Evolutionary conservation across 2,113 vertebrate species (phyloP).

Genomic region (Tragelaphus imberbis): DNA sequence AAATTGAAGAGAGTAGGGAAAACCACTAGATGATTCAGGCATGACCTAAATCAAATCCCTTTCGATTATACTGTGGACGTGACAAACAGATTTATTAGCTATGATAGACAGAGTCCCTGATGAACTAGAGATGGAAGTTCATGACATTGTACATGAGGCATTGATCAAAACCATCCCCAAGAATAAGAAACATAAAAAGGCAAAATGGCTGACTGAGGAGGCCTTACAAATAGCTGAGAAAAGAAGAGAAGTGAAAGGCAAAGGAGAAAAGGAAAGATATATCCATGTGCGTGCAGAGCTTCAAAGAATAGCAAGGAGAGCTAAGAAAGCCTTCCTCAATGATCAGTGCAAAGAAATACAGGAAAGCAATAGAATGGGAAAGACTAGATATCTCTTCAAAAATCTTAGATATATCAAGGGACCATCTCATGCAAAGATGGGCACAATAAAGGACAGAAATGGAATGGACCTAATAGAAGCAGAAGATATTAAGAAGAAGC

Average conservation of each 20-base stretch:
- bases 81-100: not conserved
- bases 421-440: not conserved
- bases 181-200: not conserved
- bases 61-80: not conserved
- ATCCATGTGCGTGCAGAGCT: not conserved
- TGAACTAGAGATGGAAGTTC: not conserved
- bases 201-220: not conserved
- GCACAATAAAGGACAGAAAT: not conserved
- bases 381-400: not conserved
- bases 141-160: not conserved
- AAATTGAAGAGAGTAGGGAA: not conserved
- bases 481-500: not conserved
- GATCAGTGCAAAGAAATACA: not conserved
- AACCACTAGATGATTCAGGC: not conserved
- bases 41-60: not conserved
- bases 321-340: not conserved
- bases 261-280: not conserved
- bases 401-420: not conserved
- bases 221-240: not conserved
- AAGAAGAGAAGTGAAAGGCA: not conserved
- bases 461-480: not conserved
- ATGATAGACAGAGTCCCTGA: not conserved
- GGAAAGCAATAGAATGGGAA: not conserved
- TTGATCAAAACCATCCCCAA: not conserved
- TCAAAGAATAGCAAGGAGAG: not conserved